Conservation (phyloP, 2,797 vertebrate species). For the Margarornis squamiger region DNA sequence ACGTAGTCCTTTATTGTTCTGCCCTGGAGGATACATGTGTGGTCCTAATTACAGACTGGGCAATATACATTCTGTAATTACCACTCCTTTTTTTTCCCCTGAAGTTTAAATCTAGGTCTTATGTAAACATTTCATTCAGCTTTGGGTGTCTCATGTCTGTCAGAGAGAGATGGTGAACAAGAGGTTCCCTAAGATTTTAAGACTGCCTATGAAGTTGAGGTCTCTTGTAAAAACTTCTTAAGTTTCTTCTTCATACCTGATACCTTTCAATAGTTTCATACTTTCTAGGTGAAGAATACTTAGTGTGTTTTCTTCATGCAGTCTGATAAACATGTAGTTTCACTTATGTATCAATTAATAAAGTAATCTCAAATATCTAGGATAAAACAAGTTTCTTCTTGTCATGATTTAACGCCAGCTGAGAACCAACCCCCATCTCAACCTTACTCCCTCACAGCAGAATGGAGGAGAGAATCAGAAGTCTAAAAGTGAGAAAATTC, state of each 20-base stretch:
- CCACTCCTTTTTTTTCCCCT: neutral
- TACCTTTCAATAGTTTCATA: neutral
- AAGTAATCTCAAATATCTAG: neutral
- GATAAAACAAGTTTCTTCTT: neutral
- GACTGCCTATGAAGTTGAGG: neutral
- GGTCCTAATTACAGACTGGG: constrained; percentile 14
- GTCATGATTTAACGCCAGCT: neutral
- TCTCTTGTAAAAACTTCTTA: neutral
- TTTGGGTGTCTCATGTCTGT: neutral
- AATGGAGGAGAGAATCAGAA: neutral
- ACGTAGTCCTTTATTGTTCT: neutral
- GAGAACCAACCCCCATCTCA: neutral
- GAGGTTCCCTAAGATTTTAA: neutral
- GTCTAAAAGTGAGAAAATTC: neutral
- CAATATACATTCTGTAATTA: neutral
- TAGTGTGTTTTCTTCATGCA: neutral
- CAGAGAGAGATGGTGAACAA: neutral
- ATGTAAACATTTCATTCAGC: neutral
- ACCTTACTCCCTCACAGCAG: neutral
- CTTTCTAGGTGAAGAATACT: neutral
- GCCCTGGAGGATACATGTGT: neutral
- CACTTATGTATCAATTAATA: neutral
- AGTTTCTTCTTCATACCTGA: neutral
- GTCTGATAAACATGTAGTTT: neutral
- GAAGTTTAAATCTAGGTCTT: neutral